Percentiles rank a stretch among this genome's conserved stretches.
These are phyloP conservation scores for Myodes glareolus DNA, from an alignment of 2,113 vertebrate species.

Conservation along the genomic window DNA sequence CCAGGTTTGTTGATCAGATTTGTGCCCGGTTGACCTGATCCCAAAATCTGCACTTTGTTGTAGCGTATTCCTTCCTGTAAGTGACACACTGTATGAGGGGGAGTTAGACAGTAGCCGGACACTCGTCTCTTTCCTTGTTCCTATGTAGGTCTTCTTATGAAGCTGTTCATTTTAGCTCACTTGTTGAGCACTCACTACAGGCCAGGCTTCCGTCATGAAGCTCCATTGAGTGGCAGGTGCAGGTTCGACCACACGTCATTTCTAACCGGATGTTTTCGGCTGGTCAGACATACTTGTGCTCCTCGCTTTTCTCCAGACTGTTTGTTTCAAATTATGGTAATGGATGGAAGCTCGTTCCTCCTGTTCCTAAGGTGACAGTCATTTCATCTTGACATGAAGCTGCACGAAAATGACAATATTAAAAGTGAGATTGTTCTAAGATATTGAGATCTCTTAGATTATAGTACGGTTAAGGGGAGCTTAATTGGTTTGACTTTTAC, in stretches of 20 bases:
- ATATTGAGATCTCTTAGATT: not conserved
- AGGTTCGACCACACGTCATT: not conserved
- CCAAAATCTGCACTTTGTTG: not conserved
- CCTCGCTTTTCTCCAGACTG: not conserved
- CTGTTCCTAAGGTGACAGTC: not conserved
- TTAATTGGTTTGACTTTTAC: not conserved
- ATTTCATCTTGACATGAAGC: constrained; percentile 13
- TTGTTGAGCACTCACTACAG: not conserved
- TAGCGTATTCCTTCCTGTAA: not conserved
- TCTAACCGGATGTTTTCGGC: not conserved
- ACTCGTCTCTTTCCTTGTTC: not conserved
- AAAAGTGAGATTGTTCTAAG: constrained; percentile 43
- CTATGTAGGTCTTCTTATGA: not conserved
- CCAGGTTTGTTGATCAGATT: not conserved
- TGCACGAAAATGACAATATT: not conserved
- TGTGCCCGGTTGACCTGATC: not conserved
- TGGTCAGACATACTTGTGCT: not conserved
- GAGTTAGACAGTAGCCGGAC: not conserved
- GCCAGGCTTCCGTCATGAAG: not conserved
- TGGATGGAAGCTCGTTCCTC: not conserved
- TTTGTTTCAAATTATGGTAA: not conserved
- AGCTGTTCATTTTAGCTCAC: not conserved
- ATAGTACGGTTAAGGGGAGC: not conserved
- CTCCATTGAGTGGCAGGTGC: not conserved
- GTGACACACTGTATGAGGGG: not conserved